Evolutionary conservation across 2,888 invertebrate genomes (phyloP).

Genomic region (Conistra vaccinii): DNA sequence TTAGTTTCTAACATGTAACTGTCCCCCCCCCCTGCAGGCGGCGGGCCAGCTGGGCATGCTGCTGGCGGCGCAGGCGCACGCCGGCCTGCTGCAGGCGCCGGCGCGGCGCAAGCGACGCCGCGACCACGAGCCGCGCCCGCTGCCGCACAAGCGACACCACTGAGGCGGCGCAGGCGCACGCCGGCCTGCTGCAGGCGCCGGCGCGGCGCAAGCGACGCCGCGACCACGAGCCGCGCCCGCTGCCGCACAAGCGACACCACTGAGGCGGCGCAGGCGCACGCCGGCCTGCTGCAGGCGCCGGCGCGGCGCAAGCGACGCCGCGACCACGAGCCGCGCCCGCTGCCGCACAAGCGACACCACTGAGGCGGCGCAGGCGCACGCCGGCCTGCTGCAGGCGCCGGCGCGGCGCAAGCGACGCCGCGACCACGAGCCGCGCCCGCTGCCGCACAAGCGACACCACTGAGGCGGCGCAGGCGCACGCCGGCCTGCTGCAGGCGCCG

Average conservation of each 20-base stretch:
- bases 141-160: conserved; percentile 40
- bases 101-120: conserved; percentile 77
- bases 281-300: conserved; percentile 78
- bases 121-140: conserved; percentile 56
- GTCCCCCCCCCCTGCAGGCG: conserved; percentile 69
- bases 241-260: conserved; percentile 40
- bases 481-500: too few species aligned
- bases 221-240: conserved; percentile 56
- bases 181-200: conserved; percentile 78
- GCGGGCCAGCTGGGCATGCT: conserved; percentile 84
- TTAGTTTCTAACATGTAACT: background rate
- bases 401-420: conserved; percentile 77
- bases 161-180: conserved; percentile 89
- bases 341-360: conserved; percentile 40
- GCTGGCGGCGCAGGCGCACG: conserved; percentile 88
- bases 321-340: conserved; percentile 56
- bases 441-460: conserved; percentile 40
- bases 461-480: too few species aligned
- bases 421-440: conserved; percentile 56
- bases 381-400: conserved; percentile 78
- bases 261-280: conserved; percentile 89
- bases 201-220: conserved; percentile 77
- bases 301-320: conserved; percentile 77
- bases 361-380: conserved; percentile 89
- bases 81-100: conserved; percentile 78